Conservation (phyloP, 2,113 vertebrate genomes). For the Callaeas wilsoni region DNA sequence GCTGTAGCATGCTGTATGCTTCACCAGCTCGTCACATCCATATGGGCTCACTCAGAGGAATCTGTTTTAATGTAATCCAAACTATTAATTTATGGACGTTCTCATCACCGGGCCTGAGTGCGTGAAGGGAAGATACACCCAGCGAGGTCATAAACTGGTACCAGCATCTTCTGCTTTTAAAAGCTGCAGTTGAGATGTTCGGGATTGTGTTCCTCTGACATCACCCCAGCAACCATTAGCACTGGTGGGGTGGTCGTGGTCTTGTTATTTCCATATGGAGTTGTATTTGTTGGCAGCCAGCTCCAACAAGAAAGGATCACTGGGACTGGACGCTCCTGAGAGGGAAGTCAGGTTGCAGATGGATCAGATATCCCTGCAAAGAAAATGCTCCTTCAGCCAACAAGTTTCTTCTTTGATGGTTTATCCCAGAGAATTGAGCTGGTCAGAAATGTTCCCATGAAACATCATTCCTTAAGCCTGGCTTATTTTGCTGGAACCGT, state of each 20-base stretch:
- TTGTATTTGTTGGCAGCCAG: background rate
- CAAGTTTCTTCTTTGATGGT: background rate
- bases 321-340: background rate
- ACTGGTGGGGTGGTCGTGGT: background rate
- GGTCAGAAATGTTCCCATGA: background rate
- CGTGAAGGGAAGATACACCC: background rate
- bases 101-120: background rate
- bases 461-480: background rate
- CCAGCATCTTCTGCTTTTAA: conserved; percentile 7
- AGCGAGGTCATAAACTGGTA: background rate
- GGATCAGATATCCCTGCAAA: conserved; percentile 4
- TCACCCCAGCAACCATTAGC: background rate
- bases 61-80: conserved; percentile 31
- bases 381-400: background rate
- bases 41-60: conserved; percentile 37
- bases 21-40: background rate
- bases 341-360: background rate
- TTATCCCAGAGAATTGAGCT: background rate
- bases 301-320: background rate
- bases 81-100: background rate
- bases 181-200: background rate
- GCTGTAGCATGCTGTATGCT: conserved; percentile 1
- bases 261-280: background rate
- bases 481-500: background rate
- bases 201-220: background rate